Conservation (phyloP, 2,888 invertebrate species). For the Boloria euphrosyne region DNA sequence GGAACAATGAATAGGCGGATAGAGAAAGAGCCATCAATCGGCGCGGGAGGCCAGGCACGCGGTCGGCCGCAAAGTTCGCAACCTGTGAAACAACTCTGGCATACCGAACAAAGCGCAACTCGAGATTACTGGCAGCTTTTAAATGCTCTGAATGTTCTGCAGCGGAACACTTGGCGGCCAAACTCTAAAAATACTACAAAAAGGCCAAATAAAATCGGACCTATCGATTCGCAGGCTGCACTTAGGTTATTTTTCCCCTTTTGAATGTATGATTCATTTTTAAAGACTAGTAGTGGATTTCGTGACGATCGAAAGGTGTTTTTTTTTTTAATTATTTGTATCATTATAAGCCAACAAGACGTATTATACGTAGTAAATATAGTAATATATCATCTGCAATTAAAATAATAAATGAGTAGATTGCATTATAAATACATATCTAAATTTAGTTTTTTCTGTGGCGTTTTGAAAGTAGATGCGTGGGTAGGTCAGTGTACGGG, state of each 20-base stretch:
- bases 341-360: too few species aligned
- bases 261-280: constrained; percentile 38
- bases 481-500: constrained; percentile 51
- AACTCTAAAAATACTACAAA: constrained; percentile 60
- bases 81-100: constrained; percentile 57
- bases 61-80: constrained; percentile 54
- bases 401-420: constrained; percentile 7
- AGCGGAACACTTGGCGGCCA: constrained; percentile 54
- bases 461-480: constrained; percentile 50
- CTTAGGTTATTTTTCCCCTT: constrained; percentile 58
- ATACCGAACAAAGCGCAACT: constrained; percentile 55
- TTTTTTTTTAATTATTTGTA: too few species aligned
- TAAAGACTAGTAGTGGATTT: constrained; percentile 13
- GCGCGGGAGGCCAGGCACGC: constrained; percentile 45
- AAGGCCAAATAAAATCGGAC: constrained; percentile 60
- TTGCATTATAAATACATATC: constrained; percentile 24
- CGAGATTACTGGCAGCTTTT: constrained; percentile 62
- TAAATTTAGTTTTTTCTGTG: constrained; percentile 37
- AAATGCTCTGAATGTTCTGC: constrained; percentile 57
- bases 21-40: constrained; percentile 48
- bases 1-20: constrained; percentile 44
- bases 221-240: constrained; percentile 60
- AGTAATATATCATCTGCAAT: too few species aligned
- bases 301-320: constrained; percentile 1
- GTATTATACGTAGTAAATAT: too few species aligned